phyloP scores from a whole-genome alignment of 2,113 vertebrate genomes.

The Seriola rivoliana region DNA sequence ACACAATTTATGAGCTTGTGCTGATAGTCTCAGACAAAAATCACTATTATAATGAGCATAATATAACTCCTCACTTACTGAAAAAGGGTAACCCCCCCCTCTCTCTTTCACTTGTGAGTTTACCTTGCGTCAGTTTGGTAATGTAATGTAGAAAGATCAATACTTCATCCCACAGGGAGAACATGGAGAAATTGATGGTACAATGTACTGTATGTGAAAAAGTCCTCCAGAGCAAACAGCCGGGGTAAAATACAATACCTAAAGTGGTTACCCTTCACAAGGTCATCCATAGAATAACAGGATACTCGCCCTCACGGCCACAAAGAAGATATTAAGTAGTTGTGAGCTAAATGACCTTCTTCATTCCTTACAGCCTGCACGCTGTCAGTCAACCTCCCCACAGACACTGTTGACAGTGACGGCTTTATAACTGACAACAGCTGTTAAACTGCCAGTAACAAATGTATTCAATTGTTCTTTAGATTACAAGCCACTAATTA shows the following conservation, averaged over 20 bases:
- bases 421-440: conserved; percentile 23
- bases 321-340: conserved; percentile 19
- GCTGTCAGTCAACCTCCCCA: conserved; percentile 22
- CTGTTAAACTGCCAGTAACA: conserved; percentile 13
- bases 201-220: conserved; percentile 31
- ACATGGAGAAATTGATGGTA: conserved; percentile 47
- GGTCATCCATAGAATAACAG: conserved; percentile 46
- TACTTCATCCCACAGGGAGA: conserved; percentile 51
- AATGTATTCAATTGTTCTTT: not conserved
- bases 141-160: conserved; percentile 54
- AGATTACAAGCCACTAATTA: not conserved
- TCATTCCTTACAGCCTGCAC: conserved; percentile 10
- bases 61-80: conserved; percentile 17
- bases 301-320: conserved; percentile 5
- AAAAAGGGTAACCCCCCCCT: not conserved
- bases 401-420: conserved; percentile 30
- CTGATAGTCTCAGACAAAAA: conserved; percentile 25
- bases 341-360: not conserved
- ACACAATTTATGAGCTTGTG: conserved; percentile 20
- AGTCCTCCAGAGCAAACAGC: conserved; percentile 17
- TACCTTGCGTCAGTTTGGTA: conserved; percentile 18
- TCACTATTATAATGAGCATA: conserved; percentile 26
- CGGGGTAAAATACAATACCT: conserved; percentile 18
- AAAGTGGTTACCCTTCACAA: conserved; percentile 25
- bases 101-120: not conserved